Evolutionary conservation across 1,140 invertebrate species (phyloP).

Genomic region (Drosophila nannoptera): DNA sequence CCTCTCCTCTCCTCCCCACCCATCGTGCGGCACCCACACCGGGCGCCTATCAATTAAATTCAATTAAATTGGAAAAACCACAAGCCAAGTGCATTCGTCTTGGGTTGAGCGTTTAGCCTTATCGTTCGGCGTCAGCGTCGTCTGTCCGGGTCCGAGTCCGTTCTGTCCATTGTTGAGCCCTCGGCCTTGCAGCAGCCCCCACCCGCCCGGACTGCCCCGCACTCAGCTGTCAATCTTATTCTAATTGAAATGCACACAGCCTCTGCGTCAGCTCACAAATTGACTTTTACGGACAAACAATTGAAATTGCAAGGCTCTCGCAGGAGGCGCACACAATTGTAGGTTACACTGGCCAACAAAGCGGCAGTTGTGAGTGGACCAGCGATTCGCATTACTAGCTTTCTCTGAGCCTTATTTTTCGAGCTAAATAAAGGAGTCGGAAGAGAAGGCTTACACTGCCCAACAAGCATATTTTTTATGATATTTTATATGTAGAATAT

Average conservation of each 20-base stretch:
- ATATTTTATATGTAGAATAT: too few species aligned
- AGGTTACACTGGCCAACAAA: constrained; percentile 7
- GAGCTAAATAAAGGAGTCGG: too few species aligned
- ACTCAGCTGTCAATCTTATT: constrained; percentile 70
- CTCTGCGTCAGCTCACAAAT: constrained; percentile 56
- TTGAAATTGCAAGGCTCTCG: constrained; percentile 47
- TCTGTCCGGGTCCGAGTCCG: constrained; percentile 21
- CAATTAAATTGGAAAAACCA: constrained; percentile 72
- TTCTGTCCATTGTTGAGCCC: constrained; percentile 45
- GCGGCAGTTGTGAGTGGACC: neutral
- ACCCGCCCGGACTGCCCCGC: constrained; percentile 1
- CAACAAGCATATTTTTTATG: too few species aligned
- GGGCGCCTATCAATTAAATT: constrained; percentile 72
- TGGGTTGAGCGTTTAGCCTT: constrained; percentile 50
- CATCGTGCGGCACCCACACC: neutral
- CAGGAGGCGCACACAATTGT: constrained; percentile 7
- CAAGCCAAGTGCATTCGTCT: constrained; percentile 64
- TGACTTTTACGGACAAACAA: constrained; percentile 71
- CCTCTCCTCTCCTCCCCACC: constrained; percentile 11
- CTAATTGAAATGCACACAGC: constrained; percentile 57
- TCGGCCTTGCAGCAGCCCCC: neutral
- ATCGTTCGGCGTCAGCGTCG: constrained; percentile 50
- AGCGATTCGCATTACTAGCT: too few species aligned
- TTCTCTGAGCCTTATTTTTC: too few species aligned
- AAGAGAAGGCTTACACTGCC: too few species aligned